These are phyloP conservation scores for Schizotus pectinicornis DNA, from an alignment of 2,888 invertebrate species.

Conservation along the genomic window DNA sequence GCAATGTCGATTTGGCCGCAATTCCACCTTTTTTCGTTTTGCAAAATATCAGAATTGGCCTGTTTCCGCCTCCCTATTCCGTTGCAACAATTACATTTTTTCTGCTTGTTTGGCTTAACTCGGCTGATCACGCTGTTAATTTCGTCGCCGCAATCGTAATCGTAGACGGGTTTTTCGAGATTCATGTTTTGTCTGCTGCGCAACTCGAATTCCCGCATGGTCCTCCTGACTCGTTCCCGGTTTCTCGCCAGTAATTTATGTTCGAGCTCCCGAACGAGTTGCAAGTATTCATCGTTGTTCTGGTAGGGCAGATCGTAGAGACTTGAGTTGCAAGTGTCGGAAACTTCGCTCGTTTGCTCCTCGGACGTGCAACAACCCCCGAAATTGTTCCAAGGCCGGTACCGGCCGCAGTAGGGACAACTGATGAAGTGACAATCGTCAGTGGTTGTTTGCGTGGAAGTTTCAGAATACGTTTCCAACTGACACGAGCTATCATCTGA, in stretches of 20 bases:
- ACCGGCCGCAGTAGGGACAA: background rate
- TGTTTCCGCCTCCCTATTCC: background rate
- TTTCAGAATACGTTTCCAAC: background rate
- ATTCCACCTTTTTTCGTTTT: slow-evolving; percentile 21
- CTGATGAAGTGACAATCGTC: background rate
- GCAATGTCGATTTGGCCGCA: slow-evolving; percentile 13
- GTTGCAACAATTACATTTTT: slow-evolving; percentile 10
- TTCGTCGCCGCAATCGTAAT: slow-evolving; percentile 37
- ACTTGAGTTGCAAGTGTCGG: slow-evolving; percentile 32
- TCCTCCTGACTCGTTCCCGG: slow-evolving; percentile 50
- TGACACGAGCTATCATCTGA: too few species aligned
- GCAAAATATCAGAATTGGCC: slow-evolving; percentile 19
- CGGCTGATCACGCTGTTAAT: background rate
- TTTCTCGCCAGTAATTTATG: slow-evolving; percentile 53
- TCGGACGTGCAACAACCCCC: slow-evolving; percentile 23
- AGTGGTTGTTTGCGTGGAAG: background rate
- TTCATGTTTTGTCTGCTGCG: slow-evolving; percentile 52
- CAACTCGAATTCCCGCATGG: slow-evolving; percentile 54
- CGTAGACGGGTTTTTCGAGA: slow-evolving; percentile 48
- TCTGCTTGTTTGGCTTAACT: background rate
- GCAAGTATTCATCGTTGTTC: slow-evolving; percentile 52
- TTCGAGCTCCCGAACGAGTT: slow-evolving; percentile 54
- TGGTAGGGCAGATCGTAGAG: slow-evolving; percentile 52
- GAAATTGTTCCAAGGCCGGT: slow-evolving; percentile 9
- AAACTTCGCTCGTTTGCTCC: slow-evolving; percentile 33